Conservation (phyloP, 1,140 invertebrate genomes). For the Arion vulgaris region DNA sequence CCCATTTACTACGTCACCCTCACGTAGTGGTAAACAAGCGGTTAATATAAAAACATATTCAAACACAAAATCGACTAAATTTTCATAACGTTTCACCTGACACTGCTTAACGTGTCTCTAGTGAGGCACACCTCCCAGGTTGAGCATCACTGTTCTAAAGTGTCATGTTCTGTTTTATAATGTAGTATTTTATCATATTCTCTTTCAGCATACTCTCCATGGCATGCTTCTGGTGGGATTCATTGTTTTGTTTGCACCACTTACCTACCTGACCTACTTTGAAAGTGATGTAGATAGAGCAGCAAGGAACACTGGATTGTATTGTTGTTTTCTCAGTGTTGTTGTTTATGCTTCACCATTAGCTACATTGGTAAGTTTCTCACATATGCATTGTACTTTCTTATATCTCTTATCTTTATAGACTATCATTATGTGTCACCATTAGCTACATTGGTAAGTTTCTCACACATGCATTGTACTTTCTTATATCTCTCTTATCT, state of each 20-base stretch:
- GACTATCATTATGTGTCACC: conserved; percentile 14
- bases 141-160: no score
- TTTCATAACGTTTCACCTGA: no score
- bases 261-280: conserved; percentile 29
- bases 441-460: conserved; percentile 33
- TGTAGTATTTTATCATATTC: no score
- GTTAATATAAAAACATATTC: no score
- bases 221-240: neutral
- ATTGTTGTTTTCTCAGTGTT: conserved; percentile 22
- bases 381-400: neutral
- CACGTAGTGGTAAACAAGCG: no score
- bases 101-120: no score
- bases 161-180: no score
- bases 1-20: no score
- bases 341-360: conserved; percentile 34
- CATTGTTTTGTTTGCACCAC: neutral
- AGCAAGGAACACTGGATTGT: neutral
- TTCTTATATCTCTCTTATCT: no score
- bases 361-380: conserved; percentile 32
- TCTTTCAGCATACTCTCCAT: conserved; percentile 13
- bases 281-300: conserved; percentile 5
- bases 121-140: no score
- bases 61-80: no score
- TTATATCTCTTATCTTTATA: neutral
- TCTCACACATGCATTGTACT: neutral